Conservation (phyloP, 2,797 vertebrate genomes). For the Muscicapa comitata region DNA sequence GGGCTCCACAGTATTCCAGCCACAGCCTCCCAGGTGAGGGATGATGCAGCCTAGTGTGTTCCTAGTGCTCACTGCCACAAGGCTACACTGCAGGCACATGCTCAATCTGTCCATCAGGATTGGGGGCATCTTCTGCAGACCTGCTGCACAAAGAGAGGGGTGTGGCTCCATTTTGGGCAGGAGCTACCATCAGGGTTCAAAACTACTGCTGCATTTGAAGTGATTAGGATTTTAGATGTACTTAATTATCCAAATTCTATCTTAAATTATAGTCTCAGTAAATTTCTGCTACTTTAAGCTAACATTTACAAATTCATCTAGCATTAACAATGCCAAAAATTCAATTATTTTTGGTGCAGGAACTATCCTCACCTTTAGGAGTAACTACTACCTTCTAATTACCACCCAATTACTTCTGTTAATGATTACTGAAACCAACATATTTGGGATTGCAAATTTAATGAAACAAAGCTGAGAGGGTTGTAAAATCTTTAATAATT, state of each 20-base stretch:
- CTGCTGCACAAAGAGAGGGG: neutral
- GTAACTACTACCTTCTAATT: neutral
- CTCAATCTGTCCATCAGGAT: neutral
- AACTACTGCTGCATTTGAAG: neutral
- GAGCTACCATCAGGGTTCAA: neutral
- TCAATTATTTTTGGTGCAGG: neutral
- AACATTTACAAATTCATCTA: neutral
- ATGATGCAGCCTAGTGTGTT: neutral
- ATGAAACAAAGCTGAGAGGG: neutral
- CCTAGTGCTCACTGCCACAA: neutral
- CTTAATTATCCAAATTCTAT: neutral
- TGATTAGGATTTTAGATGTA: neutral
- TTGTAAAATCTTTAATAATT: neutral
- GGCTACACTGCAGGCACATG: neutral
- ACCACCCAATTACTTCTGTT: neutral
- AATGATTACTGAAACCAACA: neutral
- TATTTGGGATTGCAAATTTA: neutral
- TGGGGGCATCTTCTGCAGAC: neutral
- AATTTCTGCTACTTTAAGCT: neutral
- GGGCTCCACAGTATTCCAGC: neutral
- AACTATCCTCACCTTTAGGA: neutral
- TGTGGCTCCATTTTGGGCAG: neutral
- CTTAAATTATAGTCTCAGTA: neutral
- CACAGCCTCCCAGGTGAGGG: neutral
- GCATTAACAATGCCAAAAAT: neutral